These are phyloP conservation scores for Cremastinae sp. DNA, from an alignment of 2,888 invertebrate species.

Conservation along the genomic window DNA sequence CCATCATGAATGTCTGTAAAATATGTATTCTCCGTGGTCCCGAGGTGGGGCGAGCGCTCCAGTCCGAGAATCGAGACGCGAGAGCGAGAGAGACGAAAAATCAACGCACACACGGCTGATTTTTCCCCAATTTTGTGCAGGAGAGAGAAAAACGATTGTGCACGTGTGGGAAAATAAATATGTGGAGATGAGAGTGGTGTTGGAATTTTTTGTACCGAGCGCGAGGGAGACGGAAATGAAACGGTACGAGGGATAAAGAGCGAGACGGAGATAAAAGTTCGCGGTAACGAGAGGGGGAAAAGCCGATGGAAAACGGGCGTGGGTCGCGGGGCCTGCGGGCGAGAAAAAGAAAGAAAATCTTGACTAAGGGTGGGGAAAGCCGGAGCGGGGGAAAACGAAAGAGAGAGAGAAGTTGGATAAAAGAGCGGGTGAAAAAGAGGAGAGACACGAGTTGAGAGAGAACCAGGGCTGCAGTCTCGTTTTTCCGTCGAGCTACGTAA, in stretches of 20 bases:
- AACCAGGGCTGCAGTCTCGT: constrained; percentile 70
- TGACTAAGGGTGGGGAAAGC: constrained; percentile 24
- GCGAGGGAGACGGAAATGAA: constrained; percentile 52
- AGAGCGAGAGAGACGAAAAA: constrained; percentile 40
- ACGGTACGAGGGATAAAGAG: constrained; percentile 58
- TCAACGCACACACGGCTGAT: constrained; percentile 16
- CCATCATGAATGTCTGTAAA: constrained; percentile 80
- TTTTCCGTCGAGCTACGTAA: constrained; percentile 71
- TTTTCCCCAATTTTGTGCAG: constrained; percentile 34
- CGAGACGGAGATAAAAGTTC: constrained; percentile 50
- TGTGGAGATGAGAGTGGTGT: constrained; percentile 9
- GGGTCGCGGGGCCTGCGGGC: constrained; percentile 52
- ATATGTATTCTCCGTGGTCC: constrained; percentile 78
- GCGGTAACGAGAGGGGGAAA: constrained; percentile 64
- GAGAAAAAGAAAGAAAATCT: constrained; percentile 30
- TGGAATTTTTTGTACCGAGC: constrained; percentile 25
- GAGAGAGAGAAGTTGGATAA: constrained; percentile 43
- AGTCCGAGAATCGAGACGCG: constrained; percentile 26
- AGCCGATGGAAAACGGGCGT: constrained; percentile 70
- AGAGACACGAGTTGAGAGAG: constrained; percentile 55
- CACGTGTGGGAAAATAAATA: constrained; percentile 26
- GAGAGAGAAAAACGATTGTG: constrained; percentile 41
- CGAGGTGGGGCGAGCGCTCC: constrained; percentile 61
- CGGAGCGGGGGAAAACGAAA: constrained; percentile 37
- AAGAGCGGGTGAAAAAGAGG: constrained; percentile 42